Base-by-base conservation (phyloP, 2,113 vertebrate genomes). In the Scartelaos histophorus region DNA sequence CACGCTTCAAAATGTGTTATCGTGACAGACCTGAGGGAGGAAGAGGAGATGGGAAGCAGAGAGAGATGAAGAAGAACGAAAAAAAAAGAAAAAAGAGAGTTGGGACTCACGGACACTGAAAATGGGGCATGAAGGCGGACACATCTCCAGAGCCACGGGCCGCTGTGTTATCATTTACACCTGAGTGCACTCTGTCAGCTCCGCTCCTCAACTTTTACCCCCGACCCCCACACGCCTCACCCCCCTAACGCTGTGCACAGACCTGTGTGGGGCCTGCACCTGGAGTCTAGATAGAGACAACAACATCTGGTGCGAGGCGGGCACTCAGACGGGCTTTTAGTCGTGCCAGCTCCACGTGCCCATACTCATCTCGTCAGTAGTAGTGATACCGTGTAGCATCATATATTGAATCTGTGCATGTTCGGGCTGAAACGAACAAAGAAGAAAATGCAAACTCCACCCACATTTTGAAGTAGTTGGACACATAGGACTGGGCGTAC, bases 161-260 rank as follows among this genome's bases (percentile, higher is more conserved):
- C 81, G 53, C 65, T 80, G 78, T 80, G 78, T 81, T 79, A 74
- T 79, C 15, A 71, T 86, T 85, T 86, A 82, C 74, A 67, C 66
- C 66, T 80, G 51, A 6, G 57, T 80, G 86, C 75, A 70, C 84
- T 68, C 84, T 82, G 85, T 84, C 84, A 74, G 46, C 79, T 87
- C 79, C 77, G 71, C 53, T 58, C 83, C 75, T 90, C 84, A 87
- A 84, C 90, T 88, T 85, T 76, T 79, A 16, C 13, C 46, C 46
- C 2, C 12, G 13, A 29, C 29, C 29, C 29, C 29, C 29, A 29
- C 29, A 29, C 29, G 4, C n/a, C n/a, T 29, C 35, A 38, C 47
- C 5, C 47, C 58, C 69, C 7, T 22, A 0, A 29, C 71, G 22
- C 53, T 3, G 57, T 54, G 15, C 38, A 51, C 21, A 45, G 70